A percentile compares a stretch with the other conserved stretches of the same genome.
Evolutionary conservation across 1,140 invertebrate species (phyloP).

Genomic region (Zaprionus capensis): DNA sequence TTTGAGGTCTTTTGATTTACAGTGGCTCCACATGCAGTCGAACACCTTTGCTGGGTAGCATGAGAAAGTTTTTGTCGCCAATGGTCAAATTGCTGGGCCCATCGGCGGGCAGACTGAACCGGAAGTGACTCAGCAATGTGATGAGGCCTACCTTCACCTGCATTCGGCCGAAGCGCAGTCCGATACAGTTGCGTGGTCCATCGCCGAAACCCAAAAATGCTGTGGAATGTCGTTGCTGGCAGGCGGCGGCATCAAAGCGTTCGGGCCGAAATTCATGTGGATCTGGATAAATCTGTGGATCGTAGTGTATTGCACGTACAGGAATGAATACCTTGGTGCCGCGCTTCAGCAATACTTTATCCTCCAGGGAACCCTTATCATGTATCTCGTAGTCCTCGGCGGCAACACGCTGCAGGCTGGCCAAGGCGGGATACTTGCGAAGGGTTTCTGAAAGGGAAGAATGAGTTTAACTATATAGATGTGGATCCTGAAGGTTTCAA

Average conservation of each 20-base stretch:
- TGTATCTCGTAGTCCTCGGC: slow-evolving; percentile 84
- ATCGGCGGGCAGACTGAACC: slow-evolving; percentile 54
- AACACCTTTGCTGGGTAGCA: slow-evolving; percentile 65
- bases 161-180: slow-evolving; percentile 75
- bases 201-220: slow-evolving; percentile 89
- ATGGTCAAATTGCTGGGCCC: slow-evolving; percentile 57
- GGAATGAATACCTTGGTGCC: slow-evolving; percentile 83
- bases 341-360: slow-evolving; percentile 77
- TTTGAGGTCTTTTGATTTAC: background rate
- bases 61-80: slow-evolving; percentile 71
- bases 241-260: slow-evolving; percentile 29
- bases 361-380: slow-evolving; percentile 9
- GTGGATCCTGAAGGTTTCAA: too few relatives aligned
- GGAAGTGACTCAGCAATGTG: slow-evolving; percentile 61
- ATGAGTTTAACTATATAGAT: background rate
- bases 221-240: slow-evolving; percentile 26
- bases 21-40: slow-evolving; percentile 40
- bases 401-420: slow-evolving; percentile 84
- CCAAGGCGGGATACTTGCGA: slow-evolving; percentile 85
- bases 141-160: slow-evolving; percentile 66
- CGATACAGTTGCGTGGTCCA: slow-evolving; percentile 88
- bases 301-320: slow-evolving; percentile 46
- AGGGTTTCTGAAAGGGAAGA: slow-evolving; percentile 84
- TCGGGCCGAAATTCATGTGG: slow-evolving; percentile 43
- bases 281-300: slow-evolving; percentile 48